phyloP scores from a whole-genome alignment of 2,113 vertebrate genomes.

The Rhizomys pruinosus region DNA sequence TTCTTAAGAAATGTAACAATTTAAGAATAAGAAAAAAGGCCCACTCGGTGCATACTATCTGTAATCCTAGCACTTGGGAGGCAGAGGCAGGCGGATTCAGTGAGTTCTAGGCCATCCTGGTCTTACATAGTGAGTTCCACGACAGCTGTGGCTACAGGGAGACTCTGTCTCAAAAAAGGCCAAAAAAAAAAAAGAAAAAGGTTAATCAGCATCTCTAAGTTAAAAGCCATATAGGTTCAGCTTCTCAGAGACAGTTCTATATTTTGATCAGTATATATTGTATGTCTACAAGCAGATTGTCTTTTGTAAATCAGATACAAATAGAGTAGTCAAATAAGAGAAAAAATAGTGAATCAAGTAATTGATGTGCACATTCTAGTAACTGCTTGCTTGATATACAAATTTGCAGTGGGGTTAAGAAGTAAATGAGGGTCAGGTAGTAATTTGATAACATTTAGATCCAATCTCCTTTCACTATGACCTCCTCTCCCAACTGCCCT shows the following conservation, averaged over 20 bases:
- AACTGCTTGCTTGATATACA: slow-evolving; percentile 9
- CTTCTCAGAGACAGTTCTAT: slow-evolving; percentile 6
- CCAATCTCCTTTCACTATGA: too few relatives aligned
- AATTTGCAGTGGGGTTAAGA: slow-evolving; percentile 24
- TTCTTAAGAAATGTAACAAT: slow-evolving; percentile 35
- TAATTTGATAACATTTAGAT: too few relatives aligned
- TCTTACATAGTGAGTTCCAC: too few relatives aligned
- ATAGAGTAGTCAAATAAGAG: slow-evolving; percentile 10
- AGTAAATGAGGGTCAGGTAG: background rate
- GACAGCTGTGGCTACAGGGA: too few relatives aligned
- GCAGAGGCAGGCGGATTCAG: too few relatives aligned
- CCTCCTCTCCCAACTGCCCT: too few relatives aligned
- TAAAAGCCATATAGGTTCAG: background rate
- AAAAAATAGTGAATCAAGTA: slow-evolving; percentile 32
- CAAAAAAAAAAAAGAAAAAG: too few relatives aligned
- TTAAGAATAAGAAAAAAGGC: background rate
- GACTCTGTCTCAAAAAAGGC: too few relatives aligned
- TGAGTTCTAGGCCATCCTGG: too few relatives aligned
- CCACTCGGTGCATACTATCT: too few relatives aligned
- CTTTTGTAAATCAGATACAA: slow-evolving; percentile 6
- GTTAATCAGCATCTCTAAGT: too few relatives aligned
- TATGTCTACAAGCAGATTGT: background rate
- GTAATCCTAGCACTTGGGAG: too few relatives aligned
- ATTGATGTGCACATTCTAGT: slow-evolving; percentile 20
- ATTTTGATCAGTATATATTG: background rate